Conservation (phyloP, 2,113 vertebrate genomes). For the Ploceus nigricollis region DNA sequence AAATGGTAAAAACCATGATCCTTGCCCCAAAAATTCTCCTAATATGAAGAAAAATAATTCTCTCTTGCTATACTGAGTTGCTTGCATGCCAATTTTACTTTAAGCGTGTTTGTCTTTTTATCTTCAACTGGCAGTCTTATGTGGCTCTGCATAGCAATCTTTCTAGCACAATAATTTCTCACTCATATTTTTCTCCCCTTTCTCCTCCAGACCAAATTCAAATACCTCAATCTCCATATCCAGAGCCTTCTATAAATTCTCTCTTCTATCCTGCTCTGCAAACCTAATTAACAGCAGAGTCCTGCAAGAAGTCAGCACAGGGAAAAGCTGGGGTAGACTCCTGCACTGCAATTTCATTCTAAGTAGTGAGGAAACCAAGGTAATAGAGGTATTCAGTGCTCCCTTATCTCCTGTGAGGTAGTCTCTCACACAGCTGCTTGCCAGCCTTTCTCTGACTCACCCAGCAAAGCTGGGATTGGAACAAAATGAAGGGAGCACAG, state of each 20-base stretch:
- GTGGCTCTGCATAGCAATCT: neutral
- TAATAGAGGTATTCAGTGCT: neutral
- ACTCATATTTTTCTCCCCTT: neutral
- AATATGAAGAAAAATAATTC: neutral
- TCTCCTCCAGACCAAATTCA: neutral
- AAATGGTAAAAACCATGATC: neutral
- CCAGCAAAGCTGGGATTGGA: slow-evolving; percentile 1
- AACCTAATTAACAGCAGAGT: neutral
- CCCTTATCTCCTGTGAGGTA: slow-evolving; percentile 8
- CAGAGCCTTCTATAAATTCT: neutral
- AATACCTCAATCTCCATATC: neutral
- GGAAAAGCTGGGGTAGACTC: neutral
- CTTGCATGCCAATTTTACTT: neutral
- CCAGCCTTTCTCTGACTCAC: neutral
- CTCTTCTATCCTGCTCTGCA: neutral
- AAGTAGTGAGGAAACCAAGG: neutral
- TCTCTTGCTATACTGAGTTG: neutral
- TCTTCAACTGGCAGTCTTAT: neutral
- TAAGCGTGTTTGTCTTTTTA: neutral
- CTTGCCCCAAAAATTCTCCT: neutral
- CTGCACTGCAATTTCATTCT: neutral
- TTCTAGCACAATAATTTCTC: neutral
- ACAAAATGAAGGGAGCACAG: neutral
- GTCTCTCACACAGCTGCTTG: neutral
- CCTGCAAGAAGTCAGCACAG: neutral